Evolutionary conservation across 2,888 invertebrate species (phyloP), one percentile per base, ranked within the genome.

Genomic region (Gandaritis pyraliata): DNA sequence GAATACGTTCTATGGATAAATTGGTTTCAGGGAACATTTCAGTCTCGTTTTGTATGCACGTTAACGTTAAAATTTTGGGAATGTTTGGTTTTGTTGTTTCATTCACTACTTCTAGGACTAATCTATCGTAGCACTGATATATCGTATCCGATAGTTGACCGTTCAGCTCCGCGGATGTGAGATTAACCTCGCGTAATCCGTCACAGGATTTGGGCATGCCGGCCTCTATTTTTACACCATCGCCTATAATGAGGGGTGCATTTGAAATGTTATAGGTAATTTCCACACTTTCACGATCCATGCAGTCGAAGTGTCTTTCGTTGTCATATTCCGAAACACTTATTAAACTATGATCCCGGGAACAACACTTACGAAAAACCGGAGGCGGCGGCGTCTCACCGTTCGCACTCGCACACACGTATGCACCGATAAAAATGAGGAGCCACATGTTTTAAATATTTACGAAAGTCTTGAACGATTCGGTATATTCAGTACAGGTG

Each of bases 311-410:
- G 39, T 57, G 70, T 39, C 72, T 75, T 50, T 65, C 63, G 43
- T 69, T 66, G 54, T 80, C 77, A 47, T 54, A 53, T 54, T 78
- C 74, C 4, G 69, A 71, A 63, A 85, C 72, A 80, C 82, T 87
- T 57, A 87, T 65, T 48, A 92, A 81, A 73, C 82, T 85, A 65
- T 86, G 72, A 65, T 72, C 72, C 46, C 74, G 75, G 2, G 78
- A 75, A 74, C 92, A 92, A 73, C 92, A 92, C 78, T 91, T 92
- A 55, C 81, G 82, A 72, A 91, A 88, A 71, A 78, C 72, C 55
- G 72, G 23, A 23, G 23, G 66, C 55, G 30, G 30, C 30, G 72
- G 67, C 38, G 68, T 65, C 67, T 78, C 74, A 49, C 74, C 73
- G 72, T 70, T 71, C 48, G 66, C 71, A 69, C 67, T 74, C 57